Evolutionary conservation across 1,140 invertebrate species (phyloP).

Genomic region (Drosophila punjabiensis): DNA sequence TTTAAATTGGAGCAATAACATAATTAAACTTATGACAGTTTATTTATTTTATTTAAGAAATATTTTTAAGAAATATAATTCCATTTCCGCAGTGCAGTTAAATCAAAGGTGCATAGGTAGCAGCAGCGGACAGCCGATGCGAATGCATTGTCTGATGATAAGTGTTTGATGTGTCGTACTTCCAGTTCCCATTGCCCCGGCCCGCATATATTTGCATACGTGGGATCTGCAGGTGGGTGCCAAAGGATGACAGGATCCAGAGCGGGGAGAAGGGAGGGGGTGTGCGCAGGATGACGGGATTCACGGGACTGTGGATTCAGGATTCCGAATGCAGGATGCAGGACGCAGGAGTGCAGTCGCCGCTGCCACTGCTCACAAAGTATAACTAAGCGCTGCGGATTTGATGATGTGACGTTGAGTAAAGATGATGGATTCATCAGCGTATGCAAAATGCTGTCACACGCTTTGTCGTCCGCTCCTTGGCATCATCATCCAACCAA

Average conservation of each 20-base stretch:
- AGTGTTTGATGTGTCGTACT: constrained; percentile 65
- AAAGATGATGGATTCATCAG: constrained; percentile 84
- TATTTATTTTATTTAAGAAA: neutral
- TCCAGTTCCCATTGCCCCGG: constrained; percentile 24
- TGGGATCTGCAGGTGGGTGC: constrained; percentile 26
- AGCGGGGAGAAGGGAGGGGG: neutral
- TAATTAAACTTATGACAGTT: neutral
- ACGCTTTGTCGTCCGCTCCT: constrained; percentile 71
- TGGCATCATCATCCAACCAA: constrained; percentile 43
- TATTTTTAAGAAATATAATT: neutral
- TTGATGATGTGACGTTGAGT: constrained; percentile 83
- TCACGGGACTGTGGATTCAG: constrained; percentile 13
- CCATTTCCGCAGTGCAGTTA: neutral
- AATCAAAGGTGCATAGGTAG: constrained; percentile 38
- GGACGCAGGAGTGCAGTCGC: constrained; percentile 31
- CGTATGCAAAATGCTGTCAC: constrained; percentile 83
- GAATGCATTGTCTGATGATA: constrained; percentile 49
- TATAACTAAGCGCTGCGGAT: constrained; percentile 75
- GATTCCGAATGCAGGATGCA: constrained; percentile 27
- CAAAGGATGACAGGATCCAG: neutral
- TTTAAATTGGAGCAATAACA: neutral
- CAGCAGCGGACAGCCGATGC: constrained; percentile 29
- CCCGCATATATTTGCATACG: constrained; percentile 52
- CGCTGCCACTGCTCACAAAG: constrained; percentile 48
- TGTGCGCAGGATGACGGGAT: constrained; percentile 12